Evolutionary conservation across 2,888 invertebrate species (phyloP).

Genomic region (Euspilapteryx auroguttella): DNA sequence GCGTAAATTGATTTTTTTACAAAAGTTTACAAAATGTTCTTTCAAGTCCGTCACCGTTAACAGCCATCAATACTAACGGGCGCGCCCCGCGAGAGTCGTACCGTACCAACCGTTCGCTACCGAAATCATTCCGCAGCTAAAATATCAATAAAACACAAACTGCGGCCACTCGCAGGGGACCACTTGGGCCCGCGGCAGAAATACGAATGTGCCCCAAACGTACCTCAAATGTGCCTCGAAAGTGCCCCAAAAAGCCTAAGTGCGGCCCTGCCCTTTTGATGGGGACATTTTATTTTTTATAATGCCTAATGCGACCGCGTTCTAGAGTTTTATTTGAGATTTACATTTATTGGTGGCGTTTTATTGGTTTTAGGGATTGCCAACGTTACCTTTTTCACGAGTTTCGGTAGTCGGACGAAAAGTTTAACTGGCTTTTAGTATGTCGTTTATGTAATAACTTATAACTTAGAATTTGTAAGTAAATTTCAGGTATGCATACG

Average conservation of each 20-base stretch:
- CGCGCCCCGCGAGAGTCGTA: constrained; percentile 39
- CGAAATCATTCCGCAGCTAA: constrained; percentile 52
- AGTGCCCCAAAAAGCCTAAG: no score
- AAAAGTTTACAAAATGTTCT: constrained; percentile 7
- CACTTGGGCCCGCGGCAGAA: constrained; percentile 29
- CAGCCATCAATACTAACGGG: constrained; percentile 43
- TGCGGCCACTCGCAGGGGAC: constrained; percentile 25
- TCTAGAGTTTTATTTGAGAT: constrained; percentile 23
- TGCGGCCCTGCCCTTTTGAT: constrained; percentile 36
- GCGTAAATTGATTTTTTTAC: no score
- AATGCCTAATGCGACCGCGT: constrained; percentile 28
- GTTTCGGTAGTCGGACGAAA: no score
- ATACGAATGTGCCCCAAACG: no score
- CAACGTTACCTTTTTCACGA: no score
- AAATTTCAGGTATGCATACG: no score
- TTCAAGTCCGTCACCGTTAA: constrained; percentile 22
- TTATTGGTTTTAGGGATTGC: constrained; percentile 39
- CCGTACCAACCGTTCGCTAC: constrained; percentile 35
- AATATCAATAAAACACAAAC: constrained; percentile 59
- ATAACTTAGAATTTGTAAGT: no score
- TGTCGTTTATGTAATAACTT: no score
- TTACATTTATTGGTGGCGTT: constrained; percentile 44
- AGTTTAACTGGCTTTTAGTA: no score
- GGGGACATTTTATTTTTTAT: constrained; percentile 49
- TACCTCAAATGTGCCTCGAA: no score